Base-by-base conservation (phyloP, 2,797 vertebrate species). In the Podargus strigoides region DNA sequence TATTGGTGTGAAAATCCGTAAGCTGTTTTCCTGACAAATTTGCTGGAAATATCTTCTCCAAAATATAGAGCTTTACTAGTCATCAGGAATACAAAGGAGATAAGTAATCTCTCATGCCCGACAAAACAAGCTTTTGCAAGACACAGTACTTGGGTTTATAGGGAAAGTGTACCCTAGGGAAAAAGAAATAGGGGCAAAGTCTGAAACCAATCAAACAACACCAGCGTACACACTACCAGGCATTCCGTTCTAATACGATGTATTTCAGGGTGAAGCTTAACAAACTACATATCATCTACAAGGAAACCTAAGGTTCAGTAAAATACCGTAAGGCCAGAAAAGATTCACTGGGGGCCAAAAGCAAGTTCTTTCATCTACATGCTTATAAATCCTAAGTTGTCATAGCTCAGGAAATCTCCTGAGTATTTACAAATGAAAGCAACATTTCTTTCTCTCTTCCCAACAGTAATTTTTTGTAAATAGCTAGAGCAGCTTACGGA, bases 71-170 rank as follows among this genome's bases (percentile, higher is more conserved):
- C 20, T 83, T 86, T 88, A 55, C 59, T 53, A 79, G 37, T 22
- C 53, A 86, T 36, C 50, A 76, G 49, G 18, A 90, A 92, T 60
- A 86, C 42, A 87, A 87, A 91, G 69, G 55, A 70, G 49, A 11
- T 62, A 68, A 82, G 30, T 56, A 21, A 76, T 59, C n/a, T 77
- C 56, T 64, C 42, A 63, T 28, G 26, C n/a, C 78, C 89, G 64
- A 80, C 22, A 87, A 81, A 97, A 81, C 16, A 85, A 89, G 69
- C 12, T 41, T 88, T 87, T 83, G 28, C 63, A 87, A 81, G 81
- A 91, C 5, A 7, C 39, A 46, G 30, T 47, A 70, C 30, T 77
- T 78, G 22, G 24, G 26, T 87, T 85, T 80, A 77, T 8, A 77
- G 15, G 32, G 37, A 73, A 89, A 93, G 21, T 22, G 20, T 30